phyloP scores from a whole-genome alignment of 2,888 invertebrate species.

The Timandra comae region DNA sequence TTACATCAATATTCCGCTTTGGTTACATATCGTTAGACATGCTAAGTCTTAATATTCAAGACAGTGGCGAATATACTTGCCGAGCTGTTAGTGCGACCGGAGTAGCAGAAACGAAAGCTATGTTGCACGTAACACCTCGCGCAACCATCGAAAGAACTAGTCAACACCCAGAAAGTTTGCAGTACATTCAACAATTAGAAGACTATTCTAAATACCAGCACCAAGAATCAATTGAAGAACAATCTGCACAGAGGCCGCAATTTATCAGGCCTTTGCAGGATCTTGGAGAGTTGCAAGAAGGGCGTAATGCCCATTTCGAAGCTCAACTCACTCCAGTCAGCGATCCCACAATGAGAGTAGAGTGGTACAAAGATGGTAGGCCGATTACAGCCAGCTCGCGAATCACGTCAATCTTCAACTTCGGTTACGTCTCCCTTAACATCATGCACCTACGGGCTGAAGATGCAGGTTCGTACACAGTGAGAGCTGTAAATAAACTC shows the following conservation, averaged over 20 bases:
- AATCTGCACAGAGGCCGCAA: slow-evolving; percentile 86
- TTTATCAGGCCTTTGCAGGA: slow-evolving; percentile 93
- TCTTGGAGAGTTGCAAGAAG: slow-evolving; percentile 91
- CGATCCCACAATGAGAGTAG: slow-evolving; percentile 95
- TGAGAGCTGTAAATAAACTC: slow-evolving; percentile 91
- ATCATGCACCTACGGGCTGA: slow-evolving; percentile 99
- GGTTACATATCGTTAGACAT: slow-evolving; percentile 97
- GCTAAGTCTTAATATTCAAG: slow-evolving; percentile 88
- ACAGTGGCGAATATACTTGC: slow-evolving; percentile 94
- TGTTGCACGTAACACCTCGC: slow-evolving; percentile 86
- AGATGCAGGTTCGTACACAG: slow-evolving; percentile 97
- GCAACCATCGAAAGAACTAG: slow-evolving; percentile 91
- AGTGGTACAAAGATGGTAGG: slow-evolving; percentile 96
- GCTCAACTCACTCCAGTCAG: slow-evolving; percentile 94
- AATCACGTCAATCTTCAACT: slow-evolving; percentile 98
- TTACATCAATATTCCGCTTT: slow-evolving; percentile 96
- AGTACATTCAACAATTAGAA: slow-evolving; percentile 92
- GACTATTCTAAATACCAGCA: slow-evolving; percentile 92
- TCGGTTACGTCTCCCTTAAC: slow-evolving; percentile 98
- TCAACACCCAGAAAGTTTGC: slow-evolving; percentile 94
- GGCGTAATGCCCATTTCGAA: slow-evolving; percentile 94
- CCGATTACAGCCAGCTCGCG: slow-evolving; percentile 97
- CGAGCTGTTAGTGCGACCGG: slow-evolving; percentile 92
- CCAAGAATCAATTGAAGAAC: slow-evolving; percentile 89
- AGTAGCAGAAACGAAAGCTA: slow-evolving; percentile 89